phyloP scores from a whole-genome alignment of 2,888 invertebrate species.

The Leptogaster cylindrica region DNA sequence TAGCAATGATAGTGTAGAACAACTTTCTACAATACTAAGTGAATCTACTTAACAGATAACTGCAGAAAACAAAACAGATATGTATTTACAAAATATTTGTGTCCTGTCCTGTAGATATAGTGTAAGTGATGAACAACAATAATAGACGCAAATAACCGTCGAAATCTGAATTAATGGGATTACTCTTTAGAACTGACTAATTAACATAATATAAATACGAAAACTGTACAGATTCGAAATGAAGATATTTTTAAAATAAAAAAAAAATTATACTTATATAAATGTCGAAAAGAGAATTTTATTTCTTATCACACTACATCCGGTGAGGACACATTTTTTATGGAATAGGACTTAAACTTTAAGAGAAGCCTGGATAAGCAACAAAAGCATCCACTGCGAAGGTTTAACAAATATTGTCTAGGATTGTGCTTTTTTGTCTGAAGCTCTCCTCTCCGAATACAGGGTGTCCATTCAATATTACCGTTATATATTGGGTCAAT shows the following conservation, averaged over 20 bases:
- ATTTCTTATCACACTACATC: background rate
- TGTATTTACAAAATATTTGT: conserved; percentile 34
- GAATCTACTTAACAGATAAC: background rate
- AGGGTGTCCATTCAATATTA: no score
- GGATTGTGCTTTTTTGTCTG: no score
- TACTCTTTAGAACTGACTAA: conserved; percentile 29
- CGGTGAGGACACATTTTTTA: no score
- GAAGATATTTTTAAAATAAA: conserved; percentile 37
- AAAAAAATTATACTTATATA: background rate
- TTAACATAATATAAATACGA: background rate
- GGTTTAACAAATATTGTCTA: no score
- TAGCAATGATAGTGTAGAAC: no score
- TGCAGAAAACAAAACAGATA: no score
- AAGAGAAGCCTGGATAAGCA: background rate
- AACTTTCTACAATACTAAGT: background rate
- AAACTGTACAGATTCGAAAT: conserved; percentile 24
- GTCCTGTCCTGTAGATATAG: conserved; percentile 38
- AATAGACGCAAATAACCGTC: no score
- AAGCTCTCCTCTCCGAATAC: no score
- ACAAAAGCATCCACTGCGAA: background rate
- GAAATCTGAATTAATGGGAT: conserved; percentile 25
- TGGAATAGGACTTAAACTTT: no score
- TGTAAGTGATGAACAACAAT: no score
- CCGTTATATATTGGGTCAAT: no score
- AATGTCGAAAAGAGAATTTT: background rate